phyloP scores from a whole-genome alignment of 2,888 invertebrate species.

The Nemapogon koenigi region DNA sequence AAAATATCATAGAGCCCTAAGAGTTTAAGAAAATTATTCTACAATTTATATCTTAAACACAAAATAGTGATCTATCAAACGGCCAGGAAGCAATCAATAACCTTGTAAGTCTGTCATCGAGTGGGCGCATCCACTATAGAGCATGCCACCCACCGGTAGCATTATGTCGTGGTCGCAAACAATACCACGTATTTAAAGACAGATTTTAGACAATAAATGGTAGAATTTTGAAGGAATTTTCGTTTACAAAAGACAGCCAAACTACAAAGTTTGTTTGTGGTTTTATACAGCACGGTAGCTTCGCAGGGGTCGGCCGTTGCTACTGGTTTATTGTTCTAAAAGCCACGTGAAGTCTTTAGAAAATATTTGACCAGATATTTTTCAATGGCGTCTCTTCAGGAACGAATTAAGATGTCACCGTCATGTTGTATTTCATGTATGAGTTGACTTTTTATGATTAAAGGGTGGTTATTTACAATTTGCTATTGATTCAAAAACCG shows the following conservation, averaged over 20 bases:
- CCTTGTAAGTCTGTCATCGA: slow-evolving; percentile 17
- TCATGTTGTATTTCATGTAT: too few species aligned
- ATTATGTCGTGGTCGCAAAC: slow-evolving; percentile 52
- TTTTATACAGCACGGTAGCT: slow-evolving; percentile 15
- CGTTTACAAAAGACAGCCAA: slow-evolving; percentile 10
- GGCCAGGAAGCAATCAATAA: slow-evolving; percentile 16
- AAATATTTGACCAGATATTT: too few species aligned
- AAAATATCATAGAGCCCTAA: neutral
- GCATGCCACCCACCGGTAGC: slow-evolving; percentile 47
- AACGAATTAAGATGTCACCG: slow-evolving; percentile 7
- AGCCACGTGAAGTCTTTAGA: slow-evolving; percentile 14
- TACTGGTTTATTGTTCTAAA: slow-evolving; percentile 16
- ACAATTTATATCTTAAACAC: neutral
- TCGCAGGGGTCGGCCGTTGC: slow-evolving; percentile 14
- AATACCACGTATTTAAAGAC: slow-evolving; percentile 32
- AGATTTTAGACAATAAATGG: slow-evolving; percentile 31
- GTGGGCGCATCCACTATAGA: neutral
- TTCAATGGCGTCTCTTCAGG: too few species aligned
- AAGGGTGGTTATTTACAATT: too few species aligned
- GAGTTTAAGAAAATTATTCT: neutral
- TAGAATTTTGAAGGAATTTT: slow-evolving; percentile 20
- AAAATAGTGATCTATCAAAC: slow-evolving; percentile 9
- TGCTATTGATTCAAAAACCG: too few species aligned
- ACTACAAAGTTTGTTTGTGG: slow-evolving; percentile 17
- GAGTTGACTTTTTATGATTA: too few species aligned